Percentiles rank a stretch among this genome's conserved stretches.
Evolutionary conservation across 2,113 vertebrate genomes (phyloP).

Genomic region (Pomatostomus ruficeps): DNA sequence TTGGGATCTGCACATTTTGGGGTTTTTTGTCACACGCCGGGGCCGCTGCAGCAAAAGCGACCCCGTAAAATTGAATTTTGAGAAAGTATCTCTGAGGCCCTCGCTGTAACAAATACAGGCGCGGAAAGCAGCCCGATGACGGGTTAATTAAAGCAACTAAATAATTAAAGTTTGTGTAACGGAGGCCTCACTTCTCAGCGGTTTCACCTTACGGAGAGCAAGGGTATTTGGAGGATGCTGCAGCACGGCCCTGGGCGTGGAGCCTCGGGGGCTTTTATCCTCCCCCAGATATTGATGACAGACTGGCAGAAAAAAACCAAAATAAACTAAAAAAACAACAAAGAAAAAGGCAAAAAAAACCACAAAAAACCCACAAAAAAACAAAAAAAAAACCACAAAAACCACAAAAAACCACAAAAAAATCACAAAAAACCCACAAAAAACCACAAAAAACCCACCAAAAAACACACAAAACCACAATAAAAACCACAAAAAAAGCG

Average conservation of each 20-base stretch:
- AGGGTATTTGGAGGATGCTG: background rate
- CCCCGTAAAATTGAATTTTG: background rate
- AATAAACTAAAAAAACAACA: too few species aligned
- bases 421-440: too few species aligned
- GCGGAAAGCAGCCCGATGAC: background rate
- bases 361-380: too few species aligned
- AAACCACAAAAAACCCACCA: too few species aligned
- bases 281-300: conserved; percentile 24
- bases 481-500: too few species aligned
- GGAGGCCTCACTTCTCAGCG: background rate
- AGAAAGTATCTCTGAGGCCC: background rate
- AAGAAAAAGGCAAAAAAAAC: too few species aligned
- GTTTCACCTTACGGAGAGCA: background rate
- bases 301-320: background rate
- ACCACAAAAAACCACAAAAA: too few species aligned
- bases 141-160: conserved; percentile 56
- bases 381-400: too few species aligned
- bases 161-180: conserved; percentile 49
- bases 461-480: too few species aligned
- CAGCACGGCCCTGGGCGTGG: background rate
- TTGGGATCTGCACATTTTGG: background rate
- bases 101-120: background rate
- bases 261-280: background rate
- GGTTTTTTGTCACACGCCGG: fast-evolving
- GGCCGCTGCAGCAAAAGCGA: fast-evolving